Evolutionary conservation across 2,113 vertebrate genomes (phyloP).

Genomic region (Eleginops maclovinus): DNA sequence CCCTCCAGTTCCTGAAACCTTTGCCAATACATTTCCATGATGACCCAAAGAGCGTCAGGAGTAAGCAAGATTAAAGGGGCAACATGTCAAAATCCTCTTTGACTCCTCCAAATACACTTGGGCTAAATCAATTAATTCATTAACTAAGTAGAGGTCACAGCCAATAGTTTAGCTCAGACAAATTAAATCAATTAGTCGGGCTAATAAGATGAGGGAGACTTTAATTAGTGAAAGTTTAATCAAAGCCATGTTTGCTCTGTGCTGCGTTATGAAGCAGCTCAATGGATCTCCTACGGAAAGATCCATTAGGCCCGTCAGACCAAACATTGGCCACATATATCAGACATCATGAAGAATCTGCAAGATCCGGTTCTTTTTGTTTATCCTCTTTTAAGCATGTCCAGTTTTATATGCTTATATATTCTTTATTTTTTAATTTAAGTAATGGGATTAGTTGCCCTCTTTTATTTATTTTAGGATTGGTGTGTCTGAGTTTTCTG

Average conservation of each 20-base stretch:
- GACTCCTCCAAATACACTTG: constrained; percentile 72
- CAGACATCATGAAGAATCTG: too few relatives aligned
- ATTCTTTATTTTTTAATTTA: constrained; percentile 4
- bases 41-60: constrained; percentile 51
- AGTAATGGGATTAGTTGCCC: background rate
- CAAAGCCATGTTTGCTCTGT: constrained; percentile 81
- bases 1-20: background rate
- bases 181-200: constrained; percentile 96
- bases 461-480: background rate
- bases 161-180: constrained; percentile 81
- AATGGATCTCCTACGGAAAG: constrained; percentile 68
- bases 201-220: constrained; percentile 91
- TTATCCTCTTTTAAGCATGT: too few relatives aligned
- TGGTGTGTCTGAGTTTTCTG: background rate
- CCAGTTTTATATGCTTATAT: background rate
- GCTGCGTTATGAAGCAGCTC: constrained; percentile 80
- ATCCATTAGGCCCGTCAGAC: constrained; percentile 52
- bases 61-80: constrained; percentile 74
- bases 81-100: constrained; percentile 81
- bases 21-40: constrained; percentile 54
- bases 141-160: constrained; percentile 85
- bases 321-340: constrained; percentile 27
- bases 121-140: constrained; percentile 86
- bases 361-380: too few relatives aligned
- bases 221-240: constrained; percentile 99